phyloP scores from a whole-genome alignment of 2,888 invertebrate species.

The Tineola bisselliella region DNA sequence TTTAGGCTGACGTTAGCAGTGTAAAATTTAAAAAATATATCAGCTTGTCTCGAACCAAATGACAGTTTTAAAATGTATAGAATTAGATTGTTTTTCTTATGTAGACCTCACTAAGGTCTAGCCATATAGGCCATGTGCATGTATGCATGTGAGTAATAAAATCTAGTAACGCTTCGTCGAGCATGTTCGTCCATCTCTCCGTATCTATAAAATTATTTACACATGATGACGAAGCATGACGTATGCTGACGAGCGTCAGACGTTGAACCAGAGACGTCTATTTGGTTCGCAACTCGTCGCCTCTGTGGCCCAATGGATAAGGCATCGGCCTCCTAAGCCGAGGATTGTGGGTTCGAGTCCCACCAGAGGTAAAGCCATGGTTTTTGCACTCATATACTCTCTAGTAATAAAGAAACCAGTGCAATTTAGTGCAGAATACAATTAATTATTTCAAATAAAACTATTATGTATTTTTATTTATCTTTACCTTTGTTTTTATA shows the following conservation, averaged over 20 bases:
- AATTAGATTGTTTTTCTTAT: too few species aligned
- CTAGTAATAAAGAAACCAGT: not conserved
- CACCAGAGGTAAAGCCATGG: constrained; percentile 75
- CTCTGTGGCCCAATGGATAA: constrained; percentile 87
- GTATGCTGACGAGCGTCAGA: not conserved
- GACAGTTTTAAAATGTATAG: too few species aligned
- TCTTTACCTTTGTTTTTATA: too few species aligned
- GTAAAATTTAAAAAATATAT: too few species aligned
- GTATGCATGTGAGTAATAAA: too few species aligned
- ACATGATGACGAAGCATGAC: constrained; percentile 32
- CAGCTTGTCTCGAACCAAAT: too few species aligned
- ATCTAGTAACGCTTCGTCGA: not conserved
- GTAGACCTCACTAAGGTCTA: too few species aligned
- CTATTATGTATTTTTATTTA: too few species aligned
- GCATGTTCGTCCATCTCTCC: not conserved
- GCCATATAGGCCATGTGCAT: too few species aligned
- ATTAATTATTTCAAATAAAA: too few species aligned
- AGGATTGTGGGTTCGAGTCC: constrained; percentile 88
- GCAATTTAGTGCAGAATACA: too few species aligned
- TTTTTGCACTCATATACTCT: not conserved
- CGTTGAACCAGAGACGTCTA: not conserved
- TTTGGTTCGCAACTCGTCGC: constrained; percentile 80
- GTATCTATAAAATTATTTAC: constrained; percentile 3
- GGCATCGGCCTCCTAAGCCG: constrained; percentile 88
- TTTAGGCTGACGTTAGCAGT: too few species aligned